Percentiles rank a stretch among this genome's conserved stretches.
phyloP scores from a whole-genome alignment of 2,113 vertebrate genomes.

The Leucopternis melanops region DNA sequence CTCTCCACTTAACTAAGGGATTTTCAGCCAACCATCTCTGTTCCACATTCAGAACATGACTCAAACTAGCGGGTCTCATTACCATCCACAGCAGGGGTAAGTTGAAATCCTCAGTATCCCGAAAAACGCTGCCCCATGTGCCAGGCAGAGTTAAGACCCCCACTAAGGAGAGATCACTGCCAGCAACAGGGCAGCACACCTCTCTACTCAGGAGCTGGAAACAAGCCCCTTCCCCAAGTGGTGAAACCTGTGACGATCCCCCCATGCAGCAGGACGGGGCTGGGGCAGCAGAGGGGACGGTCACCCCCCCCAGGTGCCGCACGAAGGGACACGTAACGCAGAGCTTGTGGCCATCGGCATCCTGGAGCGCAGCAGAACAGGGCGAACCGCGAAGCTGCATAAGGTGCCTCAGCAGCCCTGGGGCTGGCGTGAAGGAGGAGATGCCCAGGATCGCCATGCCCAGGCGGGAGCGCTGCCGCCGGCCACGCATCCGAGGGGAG shows the following conservation, averaged over 20 bases:
- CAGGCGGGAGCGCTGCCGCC: fast-evolving
- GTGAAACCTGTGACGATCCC: no score
- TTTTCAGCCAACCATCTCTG: neutral
- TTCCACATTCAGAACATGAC: no score
- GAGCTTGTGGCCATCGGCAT: fast-evolving
- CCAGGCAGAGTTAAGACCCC: no score
- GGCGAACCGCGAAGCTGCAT: fast-evolving
- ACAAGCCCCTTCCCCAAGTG: neutral
- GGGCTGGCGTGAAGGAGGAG: neutral
- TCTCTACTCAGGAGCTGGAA: neutral
- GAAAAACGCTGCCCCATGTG: neutral
- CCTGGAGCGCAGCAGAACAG: no score
- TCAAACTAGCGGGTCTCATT: neutral
- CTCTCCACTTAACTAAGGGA: neutral
- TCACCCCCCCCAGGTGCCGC: neutral
- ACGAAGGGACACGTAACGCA: neutral
- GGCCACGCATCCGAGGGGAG: fast-evolving
- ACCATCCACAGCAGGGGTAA: neutral
- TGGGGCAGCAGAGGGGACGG: neutral
- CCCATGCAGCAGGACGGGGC: neutral
- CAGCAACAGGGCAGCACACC: neutral
- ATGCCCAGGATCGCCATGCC: neutral
- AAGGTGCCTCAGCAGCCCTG: neutral
- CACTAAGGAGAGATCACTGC: neutral
- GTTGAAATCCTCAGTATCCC: neutral